Conservation (phyloP, 2,888 invertebrate species). For the Plagodis pulveraria region DNA sequence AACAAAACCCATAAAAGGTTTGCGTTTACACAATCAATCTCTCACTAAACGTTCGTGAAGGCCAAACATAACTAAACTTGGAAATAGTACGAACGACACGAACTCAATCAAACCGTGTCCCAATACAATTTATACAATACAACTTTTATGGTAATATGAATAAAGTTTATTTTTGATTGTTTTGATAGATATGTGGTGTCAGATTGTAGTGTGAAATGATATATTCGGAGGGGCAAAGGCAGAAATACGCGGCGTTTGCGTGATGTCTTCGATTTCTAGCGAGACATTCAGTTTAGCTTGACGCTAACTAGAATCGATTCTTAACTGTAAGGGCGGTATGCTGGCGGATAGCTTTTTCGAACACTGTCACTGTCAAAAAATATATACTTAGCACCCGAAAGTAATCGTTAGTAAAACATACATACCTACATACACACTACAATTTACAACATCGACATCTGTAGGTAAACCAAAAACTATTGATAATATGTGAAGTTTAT, state of each 20-base stretch:
- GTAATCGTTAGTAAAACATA: too few relatives aligned
- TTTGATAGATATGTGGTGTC: slow-evolving; percentile 63
- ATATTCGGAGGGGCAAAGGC: slow-evolving; percentile 60
- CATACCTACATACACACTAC: too few relatives aligned
- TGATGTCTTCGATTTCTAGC: slow-evolving; percentile 64
- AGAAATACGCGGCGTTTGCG: slow-evolving; percentile 61
- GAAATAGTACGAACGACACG: slow-evolving; percentile 44
- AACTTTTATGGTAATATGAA: slow-evolving; percentile 21
- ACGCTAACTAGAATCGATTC: slow-evolving; percentile 10
- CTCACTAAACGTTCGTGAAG: slow-evolving; percentile 52
- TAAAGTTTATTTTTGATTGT: slow-evolving; percentile 52
- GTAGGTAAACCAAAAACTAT: too few relatives aligned
- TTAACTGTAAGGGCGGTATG: not conserved
- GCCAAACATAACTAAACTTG: slow-evolving; percentile 65
- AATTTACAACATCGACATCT: too few relatives aligned
- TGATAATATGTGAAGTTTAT: too few relatives aligned
- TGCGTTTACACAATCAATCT: slow-evolving; percentile 61
- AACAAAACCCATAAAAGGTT: slow-evolving; percentile 50
- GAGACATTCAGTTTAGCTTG: slow-evolving; percentile 52
- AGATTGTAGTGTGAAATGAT: slow-evolving; percentile 78
- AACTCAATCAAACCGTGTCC: slow-evolving; percentile 56
- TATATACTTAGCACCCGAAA: too few relatives aligned
- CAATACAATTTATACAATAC: slow-evolving; percentile 7
- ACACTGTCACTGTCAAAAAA: too few relatives aligned
- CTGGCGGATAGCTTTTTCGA: too few relatives aligned